phyloP scores from a whole-genome alignment of 2,113 vertebrate species.

The Phoenicopterus ruber region DNA sequence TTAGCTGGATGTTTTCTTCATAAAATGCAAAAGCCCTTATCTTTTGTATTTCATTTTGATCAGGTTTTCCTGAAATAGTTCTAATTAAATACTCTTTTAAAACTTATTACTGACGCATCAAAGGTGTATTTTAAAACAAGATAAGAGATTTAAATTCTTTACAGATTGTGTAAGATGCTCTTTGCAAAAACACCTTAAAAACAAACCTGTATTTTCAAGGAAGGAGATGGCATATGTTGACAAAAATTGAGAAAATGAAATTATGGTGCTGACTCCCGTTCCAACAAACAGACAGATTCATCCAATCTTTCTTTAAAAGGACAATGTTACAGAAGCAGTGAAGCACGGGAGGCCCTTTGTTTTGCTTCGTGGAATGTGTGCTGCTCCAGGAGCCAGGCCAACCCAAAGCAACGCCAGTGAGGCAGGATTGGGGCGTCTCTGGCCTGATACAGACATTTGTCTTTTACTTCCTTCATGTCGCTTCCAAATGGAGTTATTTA shows the following conservation, averaged over 20 bases:
- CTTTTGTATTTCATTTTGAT: conserved; percentile 14
- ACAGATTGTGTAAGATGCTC: neutral
- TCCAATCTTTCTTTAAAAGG: neutral
- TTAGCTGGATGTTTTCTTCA: neutral
- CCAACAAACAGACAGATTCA: neutral
- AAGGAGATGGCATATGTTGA: neutral
- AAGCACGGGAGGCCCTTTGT: neutral
- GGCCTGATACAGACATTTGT: neutral
- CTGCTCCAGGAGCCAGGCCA: neutral
- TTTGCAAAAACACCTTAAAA: neutral
- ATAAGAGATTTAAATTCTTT: neutral
- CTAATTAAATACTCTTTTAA: conserved; percentile 17
- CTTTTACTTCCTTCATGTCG: neutral
- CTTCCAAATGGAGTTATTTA: neutral
- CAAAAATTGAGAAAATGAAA: neutral
- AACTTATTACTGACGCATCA: neutral
- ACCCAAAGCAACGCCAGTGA: neutral
- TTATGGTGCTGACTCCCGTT: neutral
- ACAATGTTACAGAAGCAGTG: neutral
- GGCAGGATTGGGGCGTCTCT: neutral
- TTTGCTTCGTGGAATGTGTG: neutral
- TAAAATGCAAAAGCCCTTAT: neutral
- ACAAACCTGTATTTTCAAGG: neutral
- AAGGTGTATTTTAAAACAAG: neutral
- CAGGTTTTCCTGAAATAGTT: neutral